Conservation (phyloP, 2,797 vertebrate genomes). For the Danio albolineatus region DNA sequence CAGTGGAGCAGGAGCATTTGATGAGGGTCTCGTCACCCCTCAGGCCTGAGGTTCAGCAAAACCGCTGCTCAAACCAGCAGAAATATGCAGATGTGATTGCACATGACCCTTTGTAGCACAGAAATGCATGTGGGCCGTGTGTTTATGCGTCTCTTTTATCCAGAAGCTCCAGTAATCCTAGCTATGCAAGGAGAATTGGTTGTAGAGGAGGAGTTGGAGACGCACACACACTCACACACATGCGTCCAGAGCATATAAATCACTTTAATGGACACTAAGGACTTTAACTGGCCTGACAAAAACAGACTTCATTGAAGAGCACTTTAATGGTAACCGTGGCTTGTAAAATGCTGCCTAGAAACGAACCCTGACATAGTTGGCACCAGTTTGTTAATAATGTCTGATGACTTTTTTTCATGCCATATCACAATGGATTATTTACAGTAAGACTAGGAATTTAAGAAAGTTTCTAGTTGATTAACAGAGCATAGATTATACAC, state of each 20-base stretch:
- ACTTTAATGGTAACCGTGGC: constrained; percentile 36
- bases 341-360: constrained; percentile 25
- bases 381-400: not conserved
- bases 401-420: not conserved
- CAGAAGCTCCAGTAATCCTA: constrained; percentile 50
- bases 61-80: constrained; percentile 2
- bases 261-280: constrained; percentile 51
- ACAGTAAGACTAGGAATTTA: not conserved
- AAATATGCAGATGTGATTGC: not conserved
- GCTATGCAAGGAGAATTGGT: constrained; percentile 55
- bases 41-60: not conserved
- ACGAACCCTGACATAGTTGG: not conserved
- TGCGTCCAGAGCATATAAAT: constrained; percentile 47
- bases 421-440: not conserved
- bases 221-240: constrained; percentile 6
- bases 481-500: no score
- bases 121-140: constrained; percentile 1
- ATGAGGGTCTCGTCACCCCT: not conserved
- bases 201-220: constrained; percentile 11
- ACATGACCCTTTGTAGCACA: not conserved
- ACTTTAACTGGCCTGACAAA: constrained; percentile 1
- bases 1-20: not conserved
- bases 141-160: constrained; percentile 35
- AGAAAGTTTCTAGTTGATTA: not conserved
- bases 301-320: constrained; percentile 42